Conservation (phyloP, 1,140 invertebrate genomes). For the Augochlora pura region DNA sequence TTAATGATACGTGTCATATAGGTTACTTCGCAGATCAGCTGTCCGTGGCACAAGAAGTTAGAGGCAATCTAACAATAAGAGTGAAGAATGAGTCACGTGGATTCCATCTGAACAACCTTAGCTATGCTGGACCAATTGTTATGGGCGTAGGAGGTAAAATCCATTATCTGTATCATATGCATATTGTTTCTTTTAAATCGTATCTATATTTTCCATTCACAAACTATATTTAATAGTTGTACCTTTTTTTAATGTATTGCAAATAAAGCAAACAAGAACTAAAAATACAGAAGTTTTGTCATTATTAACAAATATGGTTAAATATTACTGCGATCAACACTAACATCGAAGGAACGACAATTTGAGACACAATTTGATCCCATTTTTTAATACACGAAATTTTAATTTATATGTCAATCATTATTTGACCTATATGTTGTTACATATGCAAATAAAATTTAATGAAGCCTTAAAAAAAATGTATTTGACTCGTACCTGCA, state of each 20-base stretch:
- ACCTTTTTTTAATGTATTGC: neutral
- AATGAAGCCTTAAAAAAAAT: neutral
- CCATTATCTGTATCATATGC: neutral
- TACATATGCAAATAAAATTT: neutral
- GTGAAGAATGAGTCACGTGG: conserved; percentile 90
- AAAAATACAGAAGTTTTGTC: neutral
- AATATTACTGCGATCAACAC: neutral
- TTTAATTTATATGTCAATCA: neutral
- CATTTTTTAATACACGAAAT: neutral
- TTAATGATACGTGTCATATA: conserved; percentile 63
- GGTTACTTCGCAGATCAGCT: conserved; percentile 92
- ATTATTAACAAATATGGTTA: neutral
- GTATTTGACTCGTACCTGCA: neutral
- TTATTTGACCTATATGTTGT: no score
- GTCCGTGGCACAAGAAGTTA: conserved; percentile 87
- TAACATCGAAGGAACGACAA: neutral
- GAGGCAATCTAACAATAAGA: conserved; percentile 87
- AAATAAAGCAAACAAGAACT: neutral
- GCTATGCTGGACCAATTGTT: conserved; percentile 94
- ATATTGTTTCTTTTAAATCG: neutral
- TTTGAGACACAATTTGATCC: neutral
- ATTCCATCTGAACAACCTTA: conserved; percentile 93
- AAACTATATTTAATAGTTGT: neutral
- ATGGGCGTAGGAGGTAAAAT: conserved; percentile 93
- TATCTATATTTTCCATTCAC: neutral